Evolutionary conservation across 2,888 invertebrate species (phyloP).

Genomic region (Calliphora vomitoria): DNA sequence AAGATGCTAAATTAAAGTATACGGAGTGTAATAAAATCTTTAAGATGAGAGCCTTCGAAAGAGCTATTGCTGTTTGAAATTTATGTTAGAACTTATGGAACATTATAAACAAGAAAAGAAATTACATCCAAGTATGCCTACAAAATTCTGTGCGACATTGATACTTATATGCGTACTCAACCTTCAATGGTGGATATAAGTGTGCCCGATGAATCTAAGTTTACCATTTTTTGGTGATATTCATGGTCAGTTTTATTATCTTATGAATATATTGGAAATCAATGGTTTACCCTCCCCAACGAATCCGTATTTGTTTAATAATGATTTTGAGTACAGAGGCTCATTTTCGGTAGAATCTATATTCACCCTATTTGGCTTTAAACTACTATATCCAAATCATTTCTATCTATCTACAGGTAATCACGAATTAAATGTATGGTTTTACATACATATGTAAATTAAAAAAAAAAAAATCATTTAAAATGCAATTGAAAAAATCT

Average conservation of each 20-base stretch:
- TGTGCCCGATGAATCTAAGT: slow-evolving; percentile 94
- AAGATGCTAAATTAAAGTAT: slow-evolving; percentile 96
- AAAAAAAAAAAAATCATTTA: too few relatives aligned
- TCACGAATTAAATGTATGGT: too few relatives aligned
- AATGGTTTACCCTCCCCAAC: slow-evolving; percentile 97
- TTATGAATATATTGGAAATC: slow-evolving; percentile 98
- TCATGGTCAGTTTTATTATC: slow-evolving; percentile 99
- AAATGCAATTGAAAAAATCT: too few relatives aligned
- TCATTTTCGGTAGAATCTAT: slow-evolving; percentile 99
- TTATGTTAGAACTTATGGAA: slow-evolving; percentile 95
- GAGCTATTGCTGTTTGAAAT: slow-evolving; percentile 95
- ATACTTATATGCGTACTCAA: slow-evolving; percentile 92
- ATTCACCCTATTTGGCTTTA: slow-evolving; percentile 98
- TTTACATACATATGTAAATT: too few relatives aligned
- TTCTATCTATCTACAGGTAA: slow-evolving; percentile 99
- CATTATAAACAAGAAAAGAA: slow-evolving; percentile 96
- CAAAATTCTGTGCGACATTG: slow-evolving; percentile 96
- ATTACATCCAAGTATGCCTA: slow-evolving; percentile 98
- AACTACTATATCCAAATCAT: slow-evolving; percentile 97
- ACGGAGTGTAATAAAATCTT: slow-evolving; percentile 98
- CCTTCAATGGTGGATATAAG: slow-evolving; percentile 95
- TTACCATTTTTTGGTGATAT: slow-evolving; percentile 99
- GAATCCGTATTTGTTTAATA: slow-evolving; percentile 99
- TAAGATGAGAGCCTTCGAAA: slow-evolving; percentile 97
- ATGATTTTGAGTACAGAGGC: slow-evolving; percentile 99